phyloP scores from a whole-genome alignment of 2,888 invertebrate genomes.

The Drosophila bunnanda region DNA sequence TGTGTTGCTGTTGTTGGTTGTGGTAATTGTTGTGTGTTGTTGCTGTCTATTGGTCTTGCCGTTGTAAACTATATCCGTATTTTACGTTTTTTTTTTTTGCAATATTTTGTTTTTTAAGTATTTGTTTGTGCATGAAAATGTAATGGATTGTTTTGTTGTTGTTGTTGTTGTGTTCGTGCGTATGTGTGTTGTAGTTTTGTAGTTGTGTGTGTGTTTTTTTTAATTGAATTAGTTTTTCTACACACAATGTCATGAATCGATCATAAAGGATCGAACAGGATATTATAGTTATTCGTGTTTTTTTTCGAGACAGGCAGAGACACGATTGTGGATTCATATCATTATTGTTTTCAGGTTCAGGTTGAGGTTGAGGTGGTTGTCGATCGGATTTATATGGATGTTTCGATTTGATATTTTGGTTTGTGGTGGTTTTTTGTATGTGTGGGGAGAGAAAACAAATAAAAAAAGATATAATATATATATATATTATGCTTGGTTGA shows the following conservation, averaged over 20 bases:
- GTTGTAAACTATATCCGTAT: constrained; percentile 65
- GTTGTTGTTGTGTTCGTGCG: constrained; percentile 38
- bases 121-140: constrained; percentile 39
- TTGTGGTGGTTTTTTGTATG: constrained; percentile 61
- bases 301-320: constrained; percentile 23
- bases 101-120: neutral
- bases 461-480: constrained; percentile 63
- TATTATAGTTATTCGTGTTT: constrained; percentile 15
- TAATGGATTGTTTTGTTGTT: constrained; percentile 22
- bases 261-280: constrained; percentile 34
- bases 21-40: constrained; percentile 15
- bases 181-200: constrained; percentile 34
- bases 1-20: constrained; percentile 13
- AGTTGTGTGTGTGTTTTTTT: constrained; percentile 26
- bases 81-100: constrained; percentile 30
- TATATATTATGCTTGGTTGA: constrained; percentile 73
- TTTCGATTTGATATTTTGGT: constrained; percentile 39
- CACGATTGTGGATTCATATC: constrained; percentile 18
- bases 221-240: constrained; percentile 70
- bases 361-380: constrained; percentile 32
- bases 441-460: constrained; percentile 78
- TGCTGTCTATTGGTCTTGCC: constrained; percentile 53
- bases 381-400: constrained; percentile 31
- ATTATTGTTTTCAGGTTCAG: constrained; percentile 32
- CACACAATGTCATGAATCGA: constrained; percentile 55